These are phyloP conservation scores for Premnoplex brunnescens DNA, from an alignment of 2,797 vertebrate species.

Conservation along the genomic window DNA sequence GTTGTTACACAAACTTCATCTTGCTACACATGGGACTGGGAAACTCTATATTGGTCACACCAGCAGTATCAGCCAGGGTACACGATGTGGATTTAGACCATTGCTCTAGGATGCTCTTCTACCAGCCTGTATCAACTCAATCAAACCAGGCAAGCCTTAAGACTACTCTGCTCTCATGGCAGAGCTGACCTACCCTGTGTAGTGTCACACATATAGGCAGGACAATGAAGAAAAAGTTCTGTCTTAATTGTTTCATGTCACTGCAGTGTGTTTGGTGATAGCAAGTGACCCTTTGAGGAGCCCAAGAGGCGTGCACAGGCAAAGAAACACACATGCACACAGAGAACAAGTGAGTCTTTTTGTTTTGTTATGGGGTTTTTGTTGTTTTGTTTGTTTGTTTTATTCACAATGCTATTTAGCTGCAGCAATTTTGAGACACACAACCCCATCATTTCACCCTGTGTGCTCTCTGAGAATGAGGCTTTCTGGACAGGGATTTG, in stretches of 20 bases:
- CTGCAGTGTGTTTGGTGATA: not conserved
- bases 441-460: slow-evolving; percentile 3
- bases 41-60: not conserved
- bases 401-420: not conserved
- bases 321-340: not conserved
- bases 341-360: not conserved
- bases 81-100: fast-evolving
- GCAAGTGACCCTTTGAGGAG: not conserved
- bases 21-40: not conserved
- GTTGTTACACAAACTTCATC: not conserved
- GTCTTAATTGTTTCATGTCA: not conserved
- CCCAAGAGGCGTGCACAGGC: not conserved
- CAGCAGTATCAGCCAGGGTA: not conserved
- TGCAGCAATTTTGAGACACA: slow-evolving; percentile 2
- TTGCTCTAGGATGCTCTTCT: not conserved
- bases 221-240: not conserved
- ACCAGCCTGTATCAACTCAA: not conserved
- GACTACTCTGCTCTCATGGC: not conserved
- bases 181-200: not conserved
- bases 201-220: not conserved
- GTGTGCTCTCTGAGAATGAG: not conserved
- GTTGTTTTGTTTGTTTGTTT: not conserved
- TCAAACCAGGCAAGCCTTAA: not conserved
- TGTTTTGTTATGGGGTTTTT: not conserved
- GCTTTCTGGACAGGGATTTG: slow-evolving; percentile 46